phyloP scores from a whole-genome alignment of 1,140 invertebrate genomes.

The Drosophila navojoa region DNA sequence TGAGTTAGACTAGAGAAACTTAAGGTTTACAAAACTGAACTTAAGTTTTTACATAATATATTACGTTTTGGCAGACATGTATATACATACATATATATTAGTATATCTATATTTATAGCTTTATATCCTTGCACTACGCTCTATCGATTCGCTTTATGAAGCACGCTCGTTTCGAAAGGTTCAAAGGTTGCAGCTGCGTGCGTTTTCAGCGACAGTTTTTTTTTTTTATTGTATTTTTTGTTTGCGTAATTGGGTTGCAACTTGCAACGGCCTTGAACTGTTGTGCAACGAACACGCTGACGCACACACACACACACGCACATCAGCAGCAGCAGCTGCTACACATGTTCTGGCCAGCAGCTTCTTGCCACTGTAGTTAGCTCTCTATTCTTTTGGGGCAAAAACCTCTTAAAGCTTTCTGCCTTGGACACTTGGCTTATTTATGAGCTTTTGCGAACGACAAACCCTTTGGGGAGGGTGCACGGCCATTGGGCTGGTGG shows the following conservation, averaged over 20 bases:
- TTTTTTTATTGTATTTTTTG: constrained; percentile 46
- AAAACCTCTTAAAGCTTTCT: constrained; percentile 22
- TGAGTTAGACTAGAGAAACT: too few species aligned
- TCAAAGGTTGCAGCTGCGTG: constrained; percentile 58
- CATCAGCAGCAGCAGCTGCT: background rate
- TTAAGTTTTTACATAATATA: too few species aligned
- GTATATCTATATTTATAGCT: too few species aligned
- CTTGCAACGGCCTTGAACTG: constrained; percentile 70
- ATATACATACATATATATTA: too few species aligned
- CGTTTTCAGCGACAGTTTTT: constrained; percentile 44
- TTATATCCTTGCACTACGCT: background rate
- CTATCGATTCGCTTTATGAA: background rate
- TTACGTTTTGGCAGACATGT: too few species aligned
- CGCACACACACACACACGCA: constrained; percentile 15
- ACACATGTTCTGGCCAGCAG: constrained; percentile 1
- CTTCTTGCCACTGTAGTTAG: too few species aligned
- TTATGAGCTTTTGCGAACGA: constrained; percentile 38
- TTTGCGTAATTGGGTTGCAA: constrained; percentile 76
- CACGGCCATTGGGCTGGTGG: background rate
- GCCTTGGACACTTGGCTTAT: constrained; percentile 39
- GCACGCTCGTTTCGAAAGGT: background rate
- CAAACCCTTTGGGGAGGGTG: constrained; percentile 52
- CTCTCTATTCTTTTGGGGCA: background rate
- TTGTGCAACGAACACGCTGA: constrained; percentile 48
- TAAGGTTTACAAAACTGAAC: too few species aligned